Conservation (phyloP, 2,113 vertebrate species). For the Theropithecus gelada region DNA sequence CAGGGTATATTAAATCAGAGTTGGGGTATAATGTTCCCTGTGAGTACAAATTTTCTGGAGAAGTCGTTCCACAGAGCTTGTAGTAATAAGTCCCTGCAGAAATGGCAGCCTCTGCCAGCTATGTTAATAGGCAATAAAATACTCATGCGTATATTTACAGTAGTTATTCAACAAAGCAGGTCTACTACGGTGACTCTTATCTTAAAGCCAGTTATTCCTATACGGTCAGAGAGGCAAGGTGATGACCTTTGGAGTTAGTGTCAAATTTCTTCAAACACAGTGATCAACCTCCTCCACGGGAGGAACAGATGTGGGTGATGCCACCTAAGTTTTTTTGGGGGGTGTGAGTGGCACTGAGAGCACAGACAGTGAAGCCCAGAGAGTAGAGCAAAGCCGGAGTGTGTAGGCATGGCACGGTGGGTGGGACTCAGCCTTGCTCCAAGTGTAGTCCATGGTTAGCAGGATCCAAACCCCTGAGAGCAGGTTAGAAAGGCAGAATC, state of each 20-base stretch:
- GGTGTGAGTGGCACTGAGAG: not conserved
- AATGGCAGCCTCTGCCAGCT: not conserved
- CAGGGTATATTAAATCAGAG: not conserved
- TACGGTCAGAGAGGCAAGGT: not conserved
- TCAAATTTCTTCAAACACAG: not conserved
- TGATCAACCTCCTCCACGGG: not conserved
- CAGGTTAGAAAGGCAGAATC: not conserved
- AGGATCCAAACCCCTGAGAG: not conserved
- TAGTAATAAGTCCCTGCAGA: not conserved
- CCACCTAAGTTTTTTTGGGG: not conserved
- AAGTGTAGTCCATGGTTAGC: not conserved
- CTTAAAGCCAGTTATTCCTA: not conserved
- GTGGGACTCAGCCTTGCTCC: not conserved
- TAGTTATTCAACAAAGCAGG: not conserved
- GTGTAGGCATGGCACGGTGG: not conserved
- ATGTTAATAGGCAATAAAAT: not conserved
- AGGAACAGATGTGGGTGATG: not conserved
- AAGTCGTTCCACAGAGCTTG: not conserved
- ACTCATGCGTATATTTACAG: not conserved
- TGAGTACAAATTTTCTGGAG: not conserved
- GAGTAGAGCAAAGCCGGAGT: not conserved
- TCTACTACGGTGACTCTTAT: not conserved
- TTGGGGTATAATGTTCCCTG: not conserved
- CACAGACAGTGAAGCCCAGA: not conserved
- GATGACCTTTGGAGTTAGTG: not conserved